Evolutionary conservation across 2,113 vertebrate species (phyloP).

Genomic region (Sebastes fasciatus): DNA sequence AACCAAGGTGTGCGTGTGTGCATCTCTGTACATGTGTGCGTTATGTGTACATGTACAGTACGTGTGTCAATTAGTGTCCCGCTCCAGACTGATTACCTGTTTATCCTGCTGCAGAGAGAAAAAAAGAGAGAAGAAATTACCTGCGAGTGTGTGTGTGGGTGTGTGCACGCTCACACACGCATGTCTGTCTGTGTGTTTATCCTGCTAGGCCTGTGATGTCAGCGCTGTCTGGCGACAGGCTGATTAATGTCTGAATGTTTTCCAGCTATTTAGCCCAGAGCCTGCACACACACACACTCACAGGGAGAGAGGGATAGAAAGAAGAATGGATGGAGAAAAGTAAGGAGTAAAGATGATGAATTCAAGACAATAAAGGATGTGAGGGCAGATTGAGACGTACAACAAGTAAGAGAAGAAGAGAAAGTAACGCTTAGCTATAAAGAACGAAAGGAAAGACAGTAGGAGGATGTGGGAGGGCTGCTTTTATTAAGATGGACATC

Average conservation of each 20-base stretch:
- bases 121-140: slow-evolving; percentile 18
- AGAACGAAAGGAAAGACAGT: background rate
- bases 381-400: background rate
- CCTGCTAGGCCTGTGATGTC: slow-evolving; percentile 78
- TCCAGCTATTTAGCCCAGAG: slow-evolving; percentile 76
- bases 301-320: background rate
- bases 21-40: background rate
- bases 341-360: background rate
- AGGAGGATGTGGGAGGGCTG: slow-evolving; percentile 19
- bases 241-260: slow-evolving; percentile 84
- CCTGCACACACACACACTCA: slow-evolving; percentile 35
- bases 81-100: slow-evolving; percentile 74
- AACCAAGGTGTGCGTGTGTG: slow-evolving; percentile 2
- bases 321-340: slow-evolving; percentile 4
- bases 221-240: slow-evolving; percentile 77
- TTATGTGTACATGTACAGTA: slow-evolving; percentile 23
- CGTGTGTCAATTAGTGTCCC: slow-evolving; percentile 59
- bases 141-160: slow-evolving; percentile 32
- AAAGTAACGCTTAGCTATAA: background rate
- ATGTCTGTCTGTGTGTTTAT: slow-evolving; percentile 69
- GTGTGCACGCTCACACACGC: background rate
- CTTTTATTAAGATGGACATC: slow-evolving; percentile 60
- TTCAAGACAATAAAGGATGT: background rate
- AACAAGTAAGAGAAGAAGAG: slow-evolving; percentile 14
- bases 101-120: slow-evolving; percentile 58